phyloP scores from a whole-genome alignment of 2,113 vertebrate species.

The Donacobius atricapilla region DNA sequence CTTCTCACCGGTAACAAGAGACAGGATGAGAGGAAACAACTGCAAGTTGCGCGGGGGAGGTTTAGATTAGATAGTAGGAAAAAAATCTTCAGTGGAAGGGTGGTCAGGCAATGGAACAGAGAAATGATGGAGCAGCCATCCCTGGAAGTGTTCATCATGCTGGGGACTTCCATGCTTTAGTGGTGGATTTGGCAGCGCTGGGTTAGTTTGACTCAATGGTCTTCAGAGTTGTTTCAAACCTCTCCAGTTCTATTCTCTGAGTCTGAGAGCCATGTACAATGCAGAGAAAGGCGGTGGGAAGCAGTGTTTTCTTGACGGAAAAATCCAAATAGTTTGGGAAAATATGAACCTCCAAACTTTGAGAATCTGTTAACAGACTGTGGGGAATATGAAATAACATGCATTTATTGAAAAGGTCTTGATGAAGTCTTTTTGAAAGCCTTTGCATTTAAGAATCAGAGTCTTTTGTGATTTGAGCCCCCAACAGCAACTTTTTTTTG shows the following conservation, averaged over 20 bases:
- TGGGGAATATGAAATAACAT: slow-evolving; percentile 10
- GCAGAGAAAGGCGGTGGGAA: background rate
- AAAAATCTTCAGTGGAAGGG: background rate
- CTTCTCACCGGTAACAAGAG: background rate
- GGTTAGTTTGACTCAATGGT: fast-evolving
- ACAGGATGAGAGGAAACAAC: fast-evolving
- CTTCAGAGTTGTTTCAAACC: background rate
- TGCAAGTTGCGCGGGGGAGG: too few species aligned
- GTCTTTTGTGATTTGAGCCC: background rate
- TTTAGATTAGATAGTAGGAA: background rate
- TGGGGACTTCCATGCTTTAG: background rate
- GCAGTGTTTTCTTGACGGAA: background rate
- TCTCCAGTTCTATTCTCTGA: background rate
- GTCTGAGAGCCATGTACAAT: background rate
- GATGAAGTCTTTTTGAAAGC: background rate
- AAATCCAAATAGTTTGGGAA: background rate
- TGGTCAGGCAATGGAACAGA: background rate
- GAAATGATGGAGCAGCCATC: too few species aligned
- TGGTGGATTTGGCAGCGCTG: background rate
- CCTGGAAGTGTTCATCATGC: background rate
- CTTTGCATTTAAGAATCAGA: background rate
- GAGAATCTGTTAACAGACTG: background rate
- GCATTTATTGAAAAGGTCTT: background rate
- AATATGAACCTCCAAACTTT: background rate
- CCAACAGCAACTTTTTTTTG: background rate